Conservation (phyloP, 2,113 vertebrate genomes). For the Phoxinus phoxinus region DNA sequence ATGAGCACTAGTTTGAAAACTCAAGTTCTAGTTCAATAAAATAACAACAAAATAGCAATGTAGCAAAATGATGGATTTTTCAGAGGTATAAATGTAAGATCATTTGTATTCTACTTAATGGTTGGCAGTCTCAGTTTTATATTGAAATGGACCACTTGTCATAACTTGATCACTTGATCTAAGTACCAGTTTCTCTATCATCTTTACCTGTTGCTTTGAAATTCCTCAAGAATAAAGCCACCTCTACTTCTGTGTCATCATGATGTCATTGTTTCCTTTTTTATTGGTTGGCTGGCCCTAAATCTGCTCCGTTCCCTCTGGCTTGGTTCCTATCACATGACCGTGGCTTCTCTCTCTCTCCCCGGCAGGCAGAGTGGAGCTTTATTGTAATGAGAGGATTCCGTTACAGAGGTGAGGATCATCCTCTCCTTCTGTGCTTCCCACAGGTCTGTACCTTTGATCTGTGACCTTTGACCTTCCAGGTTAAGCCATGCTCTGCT, state of each 20-base stretch:
- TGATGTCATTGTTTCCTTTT: conserved; percentile 47
- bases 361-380: conserved; percentile 70
- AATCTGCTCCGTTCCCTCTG: conserved; percentile 70
- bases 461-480: conserved; percentile 73
- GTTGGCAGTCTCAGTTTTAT: background rate
- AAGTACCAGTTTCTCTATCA: background rate
- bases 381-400: conserved; percentile 82
- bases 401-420: conserved; percentile 79
- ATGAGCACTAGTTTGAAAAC: background rate
- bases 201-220: conserved; percentile 22
- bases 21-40: background rate
- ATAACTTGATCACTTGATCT: background rate
- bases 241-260: conserved; percentile 15
- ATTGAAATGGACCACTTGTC: background rate
- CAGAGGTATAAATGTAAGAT: background rate
- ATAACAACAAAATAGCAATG: background rate
- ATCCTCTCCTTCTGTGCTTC: conserved; percentile 72
- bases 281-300: conserved; percentile 45
- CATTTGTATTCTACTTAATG: background rate
- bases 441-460: conserved; percentile 78
- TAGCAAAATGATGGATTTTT: background rate
- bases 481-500: conserved; percentile 77
- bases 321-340: conserved; percentile 71
- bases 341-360: conserved; percentile 70
- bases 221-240: conserved; percentile 20